Conservation (phyloP, 2,888 invertebrate species). For the Branchinecta sandiegonensis region DNA sequence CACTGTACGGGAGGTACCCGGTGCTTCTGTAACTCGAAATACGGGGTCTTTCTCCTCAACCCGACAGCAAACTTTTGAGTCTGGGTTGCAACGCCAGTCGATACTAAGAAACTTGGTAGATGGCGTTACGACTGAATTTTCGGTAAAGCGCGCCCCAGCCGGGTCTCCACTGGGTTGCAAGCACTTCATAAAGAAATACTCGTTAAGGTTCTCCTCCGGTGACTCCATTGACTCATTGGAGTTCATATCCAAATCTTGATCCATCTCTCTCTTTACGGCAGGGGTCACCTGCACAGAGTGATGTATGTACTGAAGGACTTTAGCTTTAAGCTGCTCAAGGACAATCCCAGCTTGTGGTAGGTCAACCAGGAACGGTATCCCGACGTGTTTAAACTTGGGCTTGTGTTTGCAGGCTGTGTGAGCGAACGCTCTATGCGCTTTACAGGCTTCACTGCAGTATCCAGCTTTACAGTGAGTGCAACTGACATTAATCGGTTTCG, state of each 20-base stretch:
- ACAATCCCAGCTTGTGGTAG: background rate
- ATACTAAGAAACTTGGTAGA: background rate
- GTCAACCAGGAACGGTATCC: background rate
- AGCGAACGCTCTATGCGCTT: background rate
- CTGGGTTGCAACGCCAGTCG: constrained; percentile 10
- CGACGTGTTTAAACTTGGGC: background rate
- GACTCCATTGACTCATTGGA: background rate
- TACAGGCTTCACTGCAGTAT: constrained; percentile 9
- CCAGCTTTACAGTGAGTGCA: background rate
- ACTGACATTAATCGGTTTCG: background rate
- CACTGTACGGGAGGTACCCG: constrained; percentile 25
- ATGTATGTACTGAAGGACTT: background rate
- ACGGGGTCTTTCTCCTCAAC: constrained; percentile 33
- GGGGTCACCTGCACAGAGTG: background rate
- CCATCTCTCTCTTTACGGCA: background rate
- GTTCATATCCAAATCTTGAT: background rate
- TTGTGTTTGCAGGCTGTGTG: background rate
- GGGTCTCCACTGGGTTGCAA: background rate
- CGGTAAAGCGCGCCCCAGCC: background rate
- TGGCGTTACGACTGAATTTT: background rate
- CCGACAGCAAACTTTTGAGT: constrained; percentile 27
- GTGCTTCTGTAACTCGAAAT: background rate
- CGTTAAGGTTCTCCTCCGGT: background rate
- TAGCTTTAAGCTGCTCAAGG: background rate
- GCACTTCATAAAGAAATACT: constrained; percentile 9